These are phyloP conservation scores for Crepidodera aurea DNA, from an alignment of 2,888 invertebrate species.

Conservation along the genomic window DNA sequence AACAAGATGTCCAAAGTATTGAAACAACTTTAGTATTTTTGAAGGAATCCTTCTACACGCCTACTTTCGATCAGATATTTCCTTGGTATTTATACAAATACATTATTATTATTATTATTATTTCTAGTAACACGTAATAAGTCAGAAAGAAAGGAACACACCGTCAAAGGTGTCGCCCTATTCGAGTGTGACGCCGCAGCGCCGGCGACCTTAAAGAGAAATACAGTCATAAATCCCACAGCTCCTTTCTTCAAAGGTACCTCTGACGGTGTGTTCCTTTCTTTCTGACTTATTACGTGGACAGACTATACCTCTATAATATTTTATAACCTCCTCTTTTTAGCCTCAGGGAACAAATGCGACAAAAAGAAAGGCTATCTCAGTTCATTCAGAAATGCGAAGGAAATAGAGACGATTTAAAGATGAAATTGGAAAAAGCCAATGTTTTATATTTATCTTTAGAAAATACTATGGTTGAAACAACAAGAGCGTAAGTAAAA, in stretches of 20 bases:
- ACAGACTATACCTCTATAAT: no score
- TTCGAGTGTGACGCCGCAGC: no score
- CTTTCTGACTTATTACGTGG: no score
- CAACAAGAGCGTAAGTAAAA: constrained; percentile 50
- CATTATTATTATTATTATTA: neutral
- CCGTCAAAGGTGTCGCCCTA: no score
- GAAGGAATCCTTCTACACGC: constrained; percentile 58
- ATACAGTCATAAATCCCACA: no score
- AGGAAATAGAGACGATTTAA: constrained; percentile 46
- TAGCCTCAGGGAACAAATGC: constrained; percentile 53
- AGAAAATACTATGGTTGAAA: constrained; percentile 52
- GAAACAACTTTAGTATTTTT: constrained; percentile 59
- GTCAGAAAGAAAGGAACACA: no score
- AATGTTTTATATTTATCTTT: constrained; percentile 46
- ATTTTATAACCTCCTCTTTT: no score
- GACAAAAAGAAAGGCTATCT: constrained; percentile 50
- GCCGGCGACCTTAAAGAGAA: no score
- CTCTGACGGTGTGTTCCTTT: no score
- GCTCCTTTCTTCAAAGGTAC: no score
- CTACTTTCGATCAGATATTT: constrained; percentile 60
- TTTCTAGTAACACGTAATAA: no score
- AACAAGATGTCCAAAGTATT: constrained; percentile 57
- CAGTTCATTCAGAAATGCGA: constrained; percentile 48
- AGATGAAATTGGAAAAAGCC: constrained; percentile 51
- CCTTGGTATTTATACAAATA: constrained; percentile 56